phyloP scores from a whole-genome alignment of 1,140 invertebrate species.

The Camponotus pennsylvanicus region DNA sequence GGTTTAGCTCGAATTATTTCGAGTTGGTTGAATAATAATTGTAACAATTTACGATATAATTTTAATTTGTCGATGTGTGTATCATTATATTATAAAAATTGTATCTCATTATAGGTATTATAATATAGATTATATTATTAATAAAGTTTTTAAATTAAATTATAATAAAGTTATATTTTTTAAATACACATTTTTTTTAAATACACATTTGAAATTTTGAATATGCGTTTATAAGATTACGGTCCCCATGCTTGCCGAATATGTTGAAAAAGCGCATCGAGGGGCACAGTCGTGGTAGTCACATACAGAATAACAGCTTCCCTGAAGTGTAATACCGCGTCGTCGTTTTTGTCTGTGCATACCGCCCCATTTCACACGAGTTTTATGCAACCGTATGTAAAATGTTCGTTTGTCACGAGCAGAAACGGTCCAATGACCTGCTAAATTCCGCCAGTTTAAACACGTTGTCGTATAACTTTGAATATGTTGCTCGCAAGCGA shows the following conservation, averaged over 20 bases:
- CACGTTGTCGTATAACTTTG: slow-evolving; percentile 51
- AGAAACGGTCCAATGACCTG: slow-evolving; percentile 49
- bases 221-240: not conserved
- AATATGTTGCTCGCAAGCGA: slow-evolving; percentile 1
- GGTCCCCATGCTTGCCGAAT: slow-evolving; percentile 2
- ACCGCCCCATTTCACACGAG: slow-evolving; percentile 33
- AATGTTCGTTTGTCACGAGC: not conserved
- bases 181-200: not conserved
- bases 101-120: too few relatives aligned
- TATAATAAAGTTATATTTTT: not conserved
- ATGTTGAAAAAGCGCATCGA: slow-evolving; percentile 34
- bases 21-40: slow-evolving; percentile 14
- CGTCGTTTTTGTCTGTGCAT: slow-evolving; percentile 22
- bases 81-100: slow-evolving; percentile 7
- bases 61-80: not conserved
- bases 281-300: not conserved
- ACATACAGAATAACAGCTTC: slow-evolving; percentile 21
- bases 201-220: not conserved
- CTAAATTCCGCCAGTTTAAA: slow-evolving; percentile 48
- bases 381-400: slow-evolving; percentile 42
- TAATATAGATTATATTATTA: slow-evolving; percentile 13
- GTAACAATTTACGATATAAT: not conserved
- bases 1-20: slow-evolving; percentile 31
- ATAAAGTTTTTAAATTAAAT: not conserved
- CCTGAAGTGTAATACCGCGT: slow-evolving; percentile 21